These are phyloP conservation scores for Apis cerana DNA, from an alignment of 1,140 invertebrate species.

Conservation along the genomic window DNA sequence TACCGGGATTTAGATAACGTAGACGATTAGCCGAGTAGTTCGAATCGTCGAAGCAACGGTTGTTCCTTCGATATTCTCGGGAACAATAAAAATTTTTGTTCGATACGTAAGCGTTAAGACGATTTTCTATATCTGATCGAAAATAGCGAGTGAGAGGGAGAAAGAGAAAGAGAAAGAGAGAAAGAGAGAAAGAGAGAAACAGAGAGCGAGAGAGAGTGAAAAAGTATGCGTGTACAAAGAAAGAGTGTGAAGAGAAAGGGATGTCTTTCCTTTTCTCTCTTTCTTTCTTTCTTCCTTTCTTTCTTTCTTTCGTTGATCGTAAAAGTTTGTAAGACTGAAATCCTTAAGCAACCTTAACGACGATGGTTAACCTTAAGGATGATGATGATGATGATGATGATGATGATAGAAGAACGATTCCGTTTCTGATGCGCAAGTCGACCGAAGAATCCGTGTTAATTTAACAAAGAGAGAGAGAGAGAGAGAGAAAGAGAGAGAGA, in stretches of 20 bases:
- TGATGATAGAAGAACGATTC: slow-evolving; percentile 4
- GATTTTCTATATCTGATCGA: slow-evolving; percentile 33
- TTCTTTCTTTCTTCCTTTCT: no score
- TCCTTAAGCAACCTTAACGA: slow-evolving; percentile 4
- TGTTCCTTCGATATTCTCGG: slow-evolving; percentile 54
- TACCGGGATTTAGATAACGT: not conserved
- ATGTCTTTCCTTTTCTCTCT: not conserved
- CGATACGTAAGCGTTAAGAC: slow-evolving; percentile 30
- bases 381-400: not conserved
- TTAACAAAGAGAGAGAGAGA: no score
- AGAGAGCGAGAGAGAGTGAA: not conserved
- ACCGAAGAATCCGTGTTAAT: slow-evolving; percentile 1
- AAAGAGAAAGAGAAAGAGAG: not conserved
- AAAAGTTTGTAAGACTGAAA: slow-evolving; percentile 41
- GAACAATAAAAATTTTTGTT: slow-evolving; percentile 55
- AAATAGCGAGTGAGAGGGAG: not conserved
- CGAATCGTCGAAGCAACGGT: slow-evolving; percentile 32
- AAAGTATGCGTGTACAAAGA: not conserved
- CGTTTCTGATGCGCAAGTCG: not conserved
- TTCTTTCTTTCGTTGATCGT: slow-evolving; percentile 4
- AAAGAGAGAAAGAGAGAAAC: slow-evolving; percentile 4
- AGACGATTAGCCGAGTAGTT: slow-evolving; percentile 27
- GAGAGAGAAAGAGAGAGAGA: not conserved
- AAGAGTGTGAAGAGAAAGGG: not conserved
- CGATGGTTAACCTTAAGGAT: slow-evolving; percentile 1